phyloP scores from a whole-genome alignment of 2,888 invertebrate species.

The Drosophila conformis region DNA sequence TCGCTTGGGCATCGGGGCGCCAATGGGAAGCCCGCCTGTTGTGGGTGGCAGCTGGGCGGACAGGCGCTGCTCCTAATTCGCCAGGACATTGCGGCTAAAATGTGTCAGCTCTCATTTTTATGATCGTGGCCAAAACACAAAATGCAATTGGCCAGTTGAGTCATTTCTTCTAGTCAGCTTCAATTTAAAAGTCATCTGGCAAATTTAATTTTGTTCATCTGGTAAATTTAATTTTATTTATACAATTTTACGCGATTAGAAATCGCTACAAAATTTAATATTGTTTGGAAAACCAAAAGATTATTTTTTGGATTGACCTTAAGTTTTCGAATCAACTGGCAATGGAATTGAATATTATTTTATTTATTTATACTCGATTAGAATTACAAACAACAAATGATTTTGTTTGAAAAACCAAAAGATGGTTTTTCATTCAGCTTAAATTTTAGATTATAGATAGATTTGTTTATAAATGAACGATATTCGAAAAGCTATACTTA shows the following conservation, averaged over 20 bases:
- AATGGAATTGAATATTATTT: background rate
- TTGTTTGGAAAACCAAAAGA: background rate
- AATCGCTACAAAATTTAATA: background rate
- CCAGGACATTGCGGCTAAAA: background rate
- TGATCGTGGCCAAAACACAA: slow-evolving; percentile 25
- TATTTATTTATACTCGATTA: background rate
- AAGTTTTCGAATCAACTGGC: background rate
- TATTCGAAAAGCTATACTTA: background rate
- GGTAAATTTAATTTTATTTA: background rate
- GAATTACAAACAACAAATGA: background rate
- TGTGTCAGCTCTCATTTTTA: slow-evolving; percentile 1
- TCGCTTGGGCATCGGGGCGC: slow-evolving; percentile 35
- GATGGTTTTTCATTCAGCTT: background rate
- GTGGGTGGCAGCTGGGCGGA: slow-evolving; percentile 43
- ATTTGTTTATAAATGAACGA: background rate
- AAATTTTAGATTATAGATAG: background rate
- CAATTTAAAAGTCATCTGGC: background rate
- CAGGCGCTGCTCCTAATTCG: slow-evolving; percentile 32
- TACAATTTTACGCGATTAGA: background rate
- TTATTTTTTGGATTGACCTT: background rate
- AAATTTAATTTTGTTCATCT: background rate
- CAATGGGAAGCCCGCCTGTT: slow-evolving; percentile 59
- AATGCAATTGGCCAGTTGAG: background rate
- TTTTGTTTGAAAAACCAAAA: background rate
- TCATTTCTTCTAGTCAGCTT: background rate